phyloP scores from a whole-genome alignment of 2,888 invertebrate genomes.

The Dugesia japonica region DNA sequence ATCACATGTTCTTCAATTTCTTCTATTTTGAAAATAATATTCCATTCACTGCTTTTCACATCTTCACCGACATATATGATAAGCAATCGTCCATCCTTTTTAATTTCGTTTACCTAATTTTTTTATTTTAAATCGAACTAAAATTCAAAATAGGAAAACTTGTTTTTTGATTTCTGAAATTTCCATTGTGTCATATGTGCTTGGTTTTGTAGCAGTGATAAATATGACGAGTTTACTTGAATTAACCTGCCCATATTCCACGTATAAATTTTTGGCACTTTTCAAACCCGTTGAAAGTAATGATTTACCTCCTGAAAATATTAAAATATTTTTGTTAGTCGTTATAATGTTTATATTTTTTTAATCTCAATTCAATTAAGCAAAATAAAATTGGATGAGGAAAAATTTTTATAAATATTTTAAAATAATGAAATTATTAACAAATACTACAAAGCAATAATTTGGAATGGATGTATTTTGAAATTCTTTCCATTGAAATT shows the following conservation, averaged over 20 bases:
- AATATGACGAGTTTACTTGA: neutral
- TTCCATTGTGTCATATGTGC: neutral
- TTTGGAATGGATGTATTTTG: no score
- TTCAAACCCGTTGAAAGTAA: neutral
- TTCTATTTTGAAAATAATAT: neutral
- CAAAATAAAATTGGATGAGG: no score
- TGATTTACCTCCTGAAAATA: neutral
- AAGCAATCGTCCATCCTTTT: neutral
- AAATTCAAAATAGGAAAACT: no score
- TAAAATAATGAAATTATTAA: no score
- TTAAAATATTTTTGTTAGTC: no score
- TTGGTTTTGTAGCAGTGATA: neutral
- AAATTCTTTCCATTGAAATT: no score
- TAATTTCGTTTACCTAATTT: neutral
- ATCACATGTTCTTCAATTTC: constrained; percentile 20
- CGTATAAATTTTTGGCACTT: neutral
- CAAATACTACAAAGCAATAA: no score
- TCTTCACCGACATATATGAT: constrained; percentile 14
- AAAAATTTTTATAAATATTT: no score
- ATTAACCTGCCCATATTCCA: neutral
- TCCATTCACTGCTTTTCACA: neutral
- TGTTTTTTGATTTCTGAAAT: neutral
- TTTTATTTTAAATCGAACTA: no score
- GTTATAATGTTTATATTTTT: no score
- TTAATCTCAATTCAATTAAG: no score